Evolutionary conservation across 2,113 vertebrate species (phyloP).

Genomic region (Upupa epops): DNA sequence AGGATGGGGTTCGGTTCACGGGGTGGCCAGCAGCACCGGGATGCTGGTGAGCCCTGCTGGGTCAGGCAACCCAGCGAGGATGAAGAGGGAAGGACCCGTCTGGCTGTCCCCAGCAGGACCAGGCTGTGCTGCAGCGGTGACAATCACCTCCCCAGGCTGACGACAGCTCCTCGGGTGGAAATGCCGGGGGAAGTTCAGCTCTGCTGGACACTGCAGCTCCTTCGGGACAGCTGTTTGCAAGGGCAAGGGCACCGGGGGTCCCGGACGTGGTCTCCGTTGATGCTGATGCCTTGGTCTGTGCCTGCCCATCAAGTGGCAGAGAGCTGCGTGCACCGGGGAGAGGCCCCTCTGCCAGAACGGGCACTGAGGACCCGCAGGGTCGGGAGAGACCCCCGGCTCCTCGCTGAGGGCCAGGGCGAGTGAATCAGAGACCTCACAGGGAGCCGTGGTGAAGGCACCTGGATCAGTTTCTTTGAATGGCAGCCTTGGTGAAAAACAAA

Average conservation of each 20-base stretch:
- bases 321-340: background rate
- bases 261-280: accelerated
- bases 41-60: background rate
- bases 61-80: accelerated
- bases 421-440: background rate
- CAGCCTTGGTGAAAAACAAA: background rate
- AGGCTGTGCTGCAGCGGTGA: background rate
- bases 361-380: background rate
- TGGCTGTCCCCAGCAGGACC: background rate
- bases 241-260: background rate
- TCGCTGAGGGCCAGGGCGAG: background rate
- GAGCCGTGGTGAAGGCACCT: background rate
- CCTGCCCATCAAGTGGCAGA: background rate
- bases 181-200: background rate
- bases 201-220: background rate
- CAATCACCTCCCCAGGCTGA: accelerated
- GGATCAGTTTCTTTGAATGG: background rate
- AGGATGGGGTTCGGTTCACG: background rate
- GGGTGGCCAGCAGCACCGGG: background rate
- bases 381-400: background rate
- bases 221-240: background rate
- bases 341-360: background rate
- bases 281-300: background rate
- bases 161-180: background rate
- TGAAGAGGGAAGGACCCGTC: background rate